Evolutionary conservation across 2,113 vertebrate genomes (phyloP).

Genomic region (Ploceus nigricollis): DNA sequence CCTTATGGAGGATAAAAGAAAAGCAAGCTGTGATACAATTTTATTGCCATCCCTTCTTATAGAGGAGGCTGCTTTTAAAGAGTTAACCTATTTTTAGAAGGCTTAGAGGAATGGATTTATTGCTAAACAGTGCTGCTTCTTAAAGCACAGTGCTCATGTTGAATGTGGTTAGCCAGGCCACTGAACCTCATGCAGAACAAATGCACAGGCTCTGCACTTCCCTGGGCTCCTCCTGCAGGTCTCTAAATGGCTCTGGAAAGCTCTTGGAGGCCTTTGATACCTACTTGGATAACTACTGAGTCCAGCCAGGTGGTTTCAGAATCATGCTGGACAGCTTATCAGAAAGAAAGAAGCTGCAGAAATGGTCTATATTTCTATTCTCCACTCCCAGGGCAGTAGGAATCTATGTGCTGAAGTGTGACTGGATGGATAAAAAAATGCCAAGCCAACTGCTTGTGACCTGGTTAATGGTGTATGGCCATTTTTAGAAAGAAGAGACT

Average conservation of each 20-base stretch:
- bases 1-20: conserved; percentile 2
- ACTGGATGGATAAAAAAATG: neutral
- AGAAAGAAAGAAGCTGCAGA: neutral
- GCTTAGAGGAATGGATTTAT: neutral
- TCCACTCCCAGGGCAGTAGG: neutral
- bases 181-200: neutral
- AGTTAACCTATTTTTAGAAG: neutral
- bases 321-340: neutral
- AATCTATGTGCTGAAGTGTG: neutral
- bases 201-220: neutral
- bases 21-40: neutral
- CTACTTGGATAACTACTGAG: neutral
- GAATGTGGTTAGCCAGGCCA: neutral
- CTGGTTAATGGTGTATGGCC: neutral
- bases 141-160: neutral
- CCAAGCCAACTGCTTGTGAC: neutral
- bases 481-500: neutral
- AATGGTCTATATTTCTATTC: neutral
- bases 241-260: neutral
- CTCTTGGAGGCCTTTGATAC: neutral
- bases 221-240: neutral
- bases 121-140: neutral
- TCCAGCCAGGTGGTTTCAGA: neutral
- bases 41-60: neutral
- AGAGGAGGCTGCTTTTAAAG: neutral